Evolutionary conservation across 2,113 vertebrate species (phyloP), one percentile per base, ranked within the genome.

Genomic region (Tenrec ecaudatus): DNA sequence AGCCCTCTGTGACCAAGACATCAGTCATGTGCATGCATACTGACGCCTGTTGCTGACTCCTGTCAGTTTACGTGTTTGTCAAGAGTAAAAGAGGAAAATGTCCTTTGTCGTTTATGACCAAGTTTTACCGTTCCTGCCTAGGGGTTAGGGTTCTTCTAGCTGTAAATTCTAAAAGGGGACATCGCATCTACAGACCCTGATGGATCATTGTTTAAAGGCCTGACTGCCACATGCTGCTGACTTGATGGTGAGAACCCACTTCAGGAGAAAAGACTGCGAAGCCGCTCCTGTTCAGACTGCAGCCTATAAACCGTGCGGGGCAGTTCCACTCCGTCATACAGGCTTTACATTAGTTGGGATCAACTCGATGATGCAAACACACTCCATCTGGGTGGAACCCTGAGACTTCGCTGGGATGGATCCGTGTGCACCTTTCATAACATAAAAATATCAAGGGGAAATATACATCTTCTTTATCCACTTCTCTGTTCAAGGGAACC

Each of bases 371-470:
- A 33, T 33, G 36, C 33, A 36, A n/a, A 73, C 1, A 36, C 33
- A 64, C 29, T 68, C 38, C 33, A 88, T 22, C 15, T 69, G 25
- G 31, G 15, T 16, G 66, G 38, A 73, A 40, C 38, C 19, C 57
- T 88, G 68, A 1, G 19, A 36, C 6, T 77, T 71, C 73, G 20
- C 25, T 82, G 25, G 16, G 88, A 4, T 31, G 12, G 11, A 43
- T 2, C 40, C 3, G 60, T 23, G 60, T 87, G 82, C 81, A 81
- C 38, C 20, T 89, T 75, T 7, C 9, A 4, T 40, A 79, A 87
- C 86, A 80, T 60, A 77, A 85, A 83, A 82, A n/a, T 57, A 71
- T 92, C 80, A 80, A 80, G 31, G 29, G 12, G 82, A 94, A 82
- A n/a, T 66, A 66, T 11, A 69, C 29, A 86, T 89, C 33, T 91